phyloP scores from a whole-genome alignment of 2,888 invertebrate genomes.

The Cryptus viduatorius region DNA sequence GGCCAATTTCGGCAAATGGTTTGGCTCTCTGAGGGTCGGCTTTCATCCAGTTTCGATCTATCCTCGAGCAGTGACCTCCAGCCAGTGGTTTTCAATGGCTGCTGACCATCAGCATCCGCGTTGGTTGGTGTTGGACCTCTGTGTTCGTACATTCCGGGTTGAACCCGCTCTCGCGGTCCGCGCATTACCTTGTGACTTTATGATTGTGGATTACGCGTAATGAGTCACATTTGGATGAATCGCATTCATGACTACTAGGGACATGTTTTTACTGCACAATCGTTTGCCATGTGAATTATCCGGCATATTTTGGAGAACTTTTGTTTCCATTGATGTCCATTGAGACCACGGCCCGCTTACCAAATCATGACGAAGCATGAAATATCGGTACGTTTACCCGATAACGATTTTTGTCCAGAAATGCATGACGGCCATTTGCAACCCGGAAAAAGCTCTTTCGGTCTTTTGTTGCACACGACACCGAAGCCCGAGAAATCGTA shows the following conservation, averaged over 20 bases:
- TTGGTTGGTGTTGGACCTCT: not conserved
- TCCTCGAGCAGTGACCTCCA: not conserved
- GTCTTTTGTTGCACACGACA: not conserved
- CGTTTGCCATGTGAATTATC: too few species aligned
- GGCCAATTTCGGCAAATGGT: slow-evolving; percentile 72
- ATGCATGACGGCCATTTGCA: not conserved
- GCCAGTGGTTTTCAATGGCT: not conserved
- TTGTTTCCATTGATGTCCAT: too few species aligned
- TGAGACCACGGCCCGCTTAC: too few species aligned
- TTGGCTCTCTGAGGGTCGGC: slow-evolving; percentile 55
- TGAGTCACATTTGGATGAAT: not conserved
- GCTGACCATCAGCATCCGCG: not conserved
- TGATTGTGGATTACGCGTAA: not conserved
- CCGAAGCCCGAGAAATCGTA: not conserved
- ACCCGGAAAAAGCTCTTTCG: not conserved
- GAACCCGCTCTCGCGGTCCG: not conserved
- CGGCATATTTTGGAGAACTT: too few species aligned
- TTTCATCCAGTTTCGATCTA: slow-evolving; percentile 13
- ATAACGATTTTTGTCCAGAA: not conserved
- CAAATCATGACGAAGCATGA: too few species aligned
- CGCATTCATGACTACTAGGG: not conserved
- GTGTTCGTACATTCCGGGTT: not conserved
- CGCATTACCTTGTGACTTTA: not conserved
- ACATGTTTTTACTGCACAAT: too few species aligned
- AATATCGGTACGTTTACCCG: not conserved